phyloP scores from a whole-genome alignment of 1,140 invertebrate species.

The Metopolophium dirhodum region DNA sequence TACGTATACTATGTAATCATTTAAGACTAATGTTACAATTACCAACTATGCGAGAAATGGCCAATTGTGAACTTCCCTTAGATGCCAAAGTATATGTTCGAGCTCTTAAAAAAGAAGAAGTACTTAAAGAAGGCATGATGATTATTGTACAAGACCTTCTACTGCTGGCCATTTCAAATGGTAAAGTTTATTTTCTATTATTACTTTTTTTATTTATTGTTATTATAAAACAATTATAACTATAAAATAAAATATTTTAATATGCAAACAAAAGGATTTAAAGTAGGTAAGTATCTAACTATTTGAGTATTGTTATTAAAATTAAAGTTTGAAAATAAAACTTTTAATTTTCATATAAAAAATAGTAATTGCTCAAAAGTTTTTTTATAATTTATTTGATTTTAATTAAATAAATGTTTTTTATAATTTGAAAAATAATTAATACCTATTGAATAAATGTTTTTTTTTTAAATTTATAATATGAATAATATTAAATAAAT shows the following conservation, averaged over 20 bases:
- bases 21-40: slow-evolving; percentile 48
- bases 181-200: slow-evolving; percentile 3
- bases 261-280: not conserved
- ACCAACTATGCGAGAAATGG: slow-evolving; percentile 49
- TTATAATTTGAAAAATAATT: not conserved
- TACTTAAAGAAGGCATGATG: slow-evolving; percentile 23
- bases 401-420: not conserved
- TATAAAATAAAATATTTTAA: slow-evolving; percentile 28
- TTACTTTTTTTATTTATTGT: not conserved
- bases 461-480: too few relatives aligned
- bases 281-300: slow-evolving; percentile 13
- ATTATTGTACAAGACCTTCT: slow-evolving; percentile 52
- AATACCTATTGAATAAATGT: not conserved
- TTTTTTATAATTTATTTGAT: not conserved
- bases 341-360: not conserved
- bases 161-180: slow-evolving; percentile 47
- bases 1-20: slow-evolving; percentile 40
- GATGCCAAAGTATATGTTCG: slow-evolving; percentile 51
- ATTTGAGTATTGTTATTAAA: not conserved
- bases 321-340: not conserved
- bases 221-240: not conserved
- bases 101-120: slow-evolving; percentile 51
- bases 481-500: not conserved
- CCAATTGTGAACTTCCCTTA: slow-evolving; percentile 51
- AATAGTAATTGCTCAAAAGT: not conserved